These are phyloP conservation scores for Psephotus haematonotus DNA, from an alignment of 2,113 vertebrate species.

Conservation along the genomic window DNA sequence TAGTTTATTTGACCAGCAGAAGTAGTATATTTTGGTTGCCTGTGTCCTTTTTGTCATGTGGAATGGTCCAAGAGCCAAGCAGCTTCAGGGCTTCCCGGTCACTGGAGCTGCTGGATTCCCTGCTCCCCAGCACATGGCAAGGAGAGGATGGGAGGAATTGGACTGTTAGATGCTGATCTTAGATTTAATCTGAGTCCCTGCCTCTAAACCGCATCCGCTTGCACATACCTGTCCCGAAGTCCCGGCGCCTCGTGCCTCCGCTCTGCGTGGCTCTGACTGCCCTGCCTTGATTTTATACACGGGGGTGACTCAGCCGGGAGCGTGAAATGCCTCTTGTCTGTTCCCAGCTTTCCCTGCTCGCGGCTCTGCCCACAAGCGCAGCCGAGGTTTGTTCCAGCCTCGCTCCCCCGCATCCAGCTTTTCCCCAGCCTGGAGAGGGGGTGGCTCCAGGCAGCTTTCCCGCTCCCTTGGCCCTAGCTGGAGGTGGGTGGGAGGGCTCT, in stretches of 20 bases:
- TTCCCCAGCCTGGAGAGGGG: neutral
- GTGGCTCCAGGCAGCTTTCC: slow-evolving; percentile 27
- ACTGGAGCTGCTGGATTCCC: neutral
- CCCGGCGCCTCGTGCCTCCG: neutral
- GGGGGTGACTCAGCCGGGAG: slow-evolving; percentile 47
- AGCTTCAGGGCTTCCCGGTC: neutral
- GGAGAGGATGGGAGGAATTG: neutral
- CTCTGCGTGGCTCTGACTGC: neutral
- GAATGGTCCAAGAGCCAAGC: neutral
- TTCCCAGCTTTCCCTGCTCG: slow-evolving; percentile 30
- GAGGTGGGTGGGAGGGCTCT: slow-evolving; percentile 23
- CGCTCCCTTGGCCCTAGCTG: neutral
- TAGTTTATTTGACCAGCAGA: neutral
- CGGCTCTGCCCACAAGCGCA: slow-evolving; percentile 28
- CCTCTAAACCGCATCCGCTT: neutral
- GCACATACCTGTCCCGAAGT: slow-evolving; percentile 44
- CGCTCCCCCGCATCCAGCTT: slow-evolving; percentile 22
- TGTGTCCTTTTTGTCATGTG: neutral
- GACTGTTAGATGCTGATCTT: neutral
- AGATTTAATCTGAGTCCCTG: neutral
- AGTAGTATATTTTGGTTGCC: neutral
- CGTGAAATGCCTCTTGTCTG: neutral
- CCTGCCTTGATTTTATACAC: slow-evolving; percentile 12
- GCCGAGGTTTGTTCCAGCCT: slow-evolving; percentile 32
- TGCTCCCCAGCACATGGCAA: neutral